phyloP scores from a whole-genome alignment of 1,140 invertebrate species.

The Orussus abietinus region DNA sequence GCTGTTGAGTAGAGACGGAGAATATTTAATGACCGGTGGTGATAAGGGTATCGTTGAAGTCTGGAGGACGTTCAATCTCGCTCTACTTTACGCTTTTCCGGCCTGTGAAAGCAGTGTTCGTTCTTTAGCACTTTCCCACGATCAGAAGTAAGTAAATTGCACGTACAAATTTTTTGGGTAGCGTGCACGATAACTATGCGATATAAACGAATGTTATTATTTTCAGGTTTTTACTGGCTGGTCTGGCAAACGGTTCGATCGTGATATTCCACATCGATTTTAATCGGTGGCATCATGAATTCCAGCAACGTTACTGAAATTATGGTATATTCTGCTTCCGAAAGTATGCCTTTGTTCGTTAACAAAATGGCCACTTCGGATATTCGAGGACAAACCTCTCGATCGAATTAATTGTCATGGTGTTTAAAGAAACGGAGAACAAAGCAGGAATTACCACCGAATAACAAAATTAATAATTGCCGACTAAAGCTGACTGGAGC shows the following conservation, averaged over 20 bases:
- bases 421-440: no score
- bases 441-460: no score
- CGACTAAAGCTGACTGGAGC: no score
- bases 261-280: conserved; percentile 99
- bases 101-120: conserved; percentile 90
- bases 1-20: conserved; percentile 92
- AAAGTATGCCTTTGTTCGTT: background rate
- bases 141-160: conserved; percentile 81
- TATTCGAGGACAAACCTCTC: no score
- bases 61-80: conserved; percentile 95
- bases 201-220: conserved; percentile 10
- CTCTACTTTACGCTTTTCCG: conserved; percentile 94
- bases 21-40: conserved; percentile 95
- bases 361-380: no score
- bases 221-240: conserved; percentile 91
- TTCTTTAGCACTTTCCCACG: conserved; percentile 90
- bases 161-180: conserved; percentile 13
- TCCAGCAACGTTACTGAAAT: conserved; percentile 84
- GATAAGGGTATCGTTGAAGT: conserved; percentile 97
- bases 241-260: conserved; percentile 93
- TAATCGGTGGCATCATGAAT: conserved; percentile 99
- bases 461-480: no score
- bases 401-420: no score
- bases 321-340: conserved; percentile 29
- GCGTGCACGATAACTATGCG: no score